Evolutionary conservation across 2,113 vertebrate genomes (phyloP).

Genomic region (Cepphus grylle): DNA sequence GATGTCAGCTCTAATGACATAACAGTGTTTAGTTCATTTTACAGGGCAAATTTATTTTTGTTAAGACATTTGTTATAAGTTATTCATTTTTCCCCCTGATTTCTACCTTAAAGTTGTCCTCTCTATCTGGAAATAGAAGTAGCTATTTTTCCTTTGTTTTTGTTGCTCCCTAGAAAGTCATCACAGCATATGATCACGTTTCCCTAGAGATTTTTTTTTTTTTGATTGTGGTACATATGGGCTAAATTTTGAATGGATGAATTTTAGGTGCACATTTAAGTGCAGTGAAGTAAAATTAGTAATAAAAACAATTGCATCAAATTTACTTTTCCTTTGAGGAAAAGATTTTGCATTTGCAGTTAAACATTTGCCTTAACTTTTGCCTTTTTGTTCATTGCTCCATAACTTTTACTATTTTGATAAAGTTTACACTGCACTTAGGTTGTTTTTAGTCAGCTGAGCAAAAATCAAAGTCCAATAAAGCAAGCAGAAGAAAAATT

Average conservation of each 20-base stretch:
- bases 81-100: rapidly evolving
- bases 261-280: neutral
- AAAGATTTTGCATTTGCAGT: neutral
- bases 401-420: neutral
- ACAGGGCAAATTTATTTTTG: neutral
- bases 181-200: neutral
- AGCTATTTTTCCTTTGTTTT: neutral
- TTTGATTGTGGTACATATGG: neutral
- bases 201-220: neutral
- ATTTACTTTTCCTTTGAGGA: constrained; percentile 11
- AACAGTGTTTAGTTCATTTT: neutral
- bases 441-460: neutral
- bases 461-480: neutral
- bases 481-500: neutral
- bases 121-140: neutral
- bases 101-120: neutral
- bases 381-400: neutral
- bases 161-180: neutral
- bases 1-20: neutral
- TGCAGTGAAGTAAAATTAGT: constrained; percentile 3
- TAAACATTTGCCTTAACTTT: neutral
- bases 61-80: neutral
- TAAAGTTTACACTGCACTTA: neutral
- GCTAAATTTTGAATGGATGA: neutral
- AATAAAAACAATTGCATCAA: constrained; percentile 6